Evolutionary conservation across 37 sponge, comb jelly and placozoan genomes (phyloP).

Genomic region (Crambe crambe): DNA sequence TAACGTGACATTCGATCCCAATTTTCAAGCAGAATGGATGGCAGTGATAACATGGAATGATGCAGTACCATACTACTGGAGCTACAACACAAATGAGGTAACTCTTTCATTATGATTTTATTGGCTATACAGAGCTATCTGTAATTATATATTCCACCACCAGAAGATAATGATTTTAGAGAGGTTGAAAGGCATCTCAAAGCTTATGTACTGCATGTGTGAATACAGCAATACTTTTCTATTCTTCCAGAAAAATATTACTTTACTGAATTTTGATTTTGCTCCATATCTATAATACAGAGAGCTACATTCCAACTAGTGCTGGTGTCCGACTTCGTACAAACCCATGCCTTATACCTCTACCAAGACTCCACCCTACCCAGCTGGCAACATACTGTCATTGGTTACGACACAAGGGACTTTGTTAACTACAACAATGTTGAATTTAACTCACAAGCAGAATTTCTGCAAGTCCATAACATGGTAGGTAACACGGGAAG

Average conservation of each 20-base stretch:
- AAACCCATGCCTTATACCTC: conserved; percentile 46
- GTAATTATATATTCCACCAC: too few species aligned
- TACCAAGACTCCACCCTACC: conserved; percentile 7
- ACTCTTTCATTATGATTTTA: neutral
- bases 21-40: conserved; percentile 40
- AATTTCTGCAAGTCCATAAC: conserved; percentile 14
- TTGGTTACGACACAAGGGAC: conserved; percentile 53
- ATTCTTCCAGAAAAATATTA: neutral
- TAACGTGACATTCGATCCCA: neutral
- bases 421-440: conserved; percentile 41
- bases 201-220: neutral
- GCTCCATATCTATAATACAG: conserved; percentile 1
- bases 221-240: neutral
- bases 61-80: conserved; percentile 22
- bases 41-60: conserved; percentile 37
- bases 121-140: too few species aligned
- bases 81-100: conserved; percentile 22
- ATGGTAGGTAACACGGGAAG: conserved; percentile 35
- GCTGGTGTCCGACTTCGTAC: conserved; percentile 32
- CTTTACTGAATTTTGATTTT: neutral
- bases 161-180: too few species aligned
- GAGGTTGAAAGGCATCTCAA: neutral
- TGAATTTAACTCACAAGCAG: neutral
- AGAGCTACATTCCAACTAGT: conserved; percentile 41
- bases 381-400: conserved; percentile 17